Base-by-base conservation (phyloP, 2,113 vertebrate genomes). In the Dipodomys ordii region DNA sequence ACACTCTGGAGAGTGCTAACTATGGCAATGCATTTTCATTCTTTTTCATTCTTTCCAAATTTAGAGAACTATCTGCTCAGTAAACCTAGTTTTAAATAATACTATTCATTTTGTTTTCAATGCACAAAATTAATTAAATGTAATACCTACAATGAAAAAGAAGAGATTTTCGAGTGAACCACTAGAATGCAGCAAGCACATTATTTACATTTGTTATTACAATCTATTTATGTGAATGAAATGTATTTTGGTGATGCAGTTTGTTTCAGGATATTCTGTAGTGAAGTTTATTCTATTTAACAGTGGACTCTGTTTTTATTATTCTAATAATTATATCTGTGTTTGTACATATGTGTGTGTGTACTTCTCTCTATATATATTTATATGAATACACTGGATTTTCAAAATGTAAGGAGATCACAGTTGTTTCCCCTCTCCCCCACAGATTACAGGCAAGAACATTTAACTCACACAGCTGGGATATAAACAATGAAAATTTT, bases 21-120 rank as follows among this genome's bases (percentile, higher is more conserved):
- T 90, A 83, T n/a, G 93, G 32, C n/a, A 93, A 91, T 92, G 25
- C 68, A 79, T 96, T 94, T 86, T 92, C 60, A 46, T 57, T 81
- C 44, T 78, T n/a, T 62, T 30, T 89, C 53, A 89, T 96, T 82
- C 53, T 79, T 82, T 87, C 7, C 4, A 69, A 22, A 73, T 92
- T 94, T 79, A 67, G 30, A 85, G 44, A 89, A 89, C 87, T 91
- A 72, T 2, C n/a, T 88, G 44, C 69, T 84, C 46, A 90, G n/a
- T 88, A 76, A 19, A n/a, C 60, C 20, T 12, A 39, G 20, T 25
- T 68, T 85, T 84, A 88, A 79, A 77, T 79, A 71, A 68, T 23
- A 73, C 35, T 91, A 77, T 46, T 13, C 65, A 49, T n/a, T 95
- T 32, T 79, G 7, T 4, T 91, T 27, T 88, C 22, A 68, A 11